phyloP scores from a whole-genome alignment of 2,797 vertebrate genomes.

The Clarias fuscus region DNA sequence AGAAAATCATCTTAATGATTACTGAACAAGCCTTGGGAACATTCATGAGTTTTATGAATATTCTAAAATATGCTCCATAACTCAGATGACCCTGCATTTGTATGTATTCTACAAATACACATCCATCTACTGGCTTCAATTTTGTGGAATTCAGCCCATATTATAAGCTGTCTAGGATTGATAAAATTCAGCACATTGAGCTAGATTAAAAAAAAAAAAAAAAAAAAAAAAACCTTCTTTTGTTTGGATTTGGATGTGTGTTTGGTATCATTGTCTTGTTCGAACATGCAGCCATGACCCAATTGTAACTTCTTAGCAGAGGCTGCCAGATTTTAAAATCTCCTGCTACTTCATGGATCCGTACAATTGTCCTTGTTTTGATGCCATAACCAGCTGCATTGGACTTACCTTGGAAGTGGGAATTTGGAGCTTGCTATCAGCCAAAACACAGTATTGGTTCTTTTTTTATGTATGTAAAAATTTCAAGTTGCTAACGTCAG shows the following conservation, averaged over 20 bases:
- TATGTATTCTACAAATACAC: not conserved
- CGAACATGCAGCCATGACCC: not conserved
- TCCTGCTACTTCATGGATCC: not conserved
- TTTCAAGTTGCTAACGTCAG: too few species aligned
- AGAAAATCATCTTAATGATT: not conserved
- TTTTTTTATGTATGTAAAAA: too few species aligned
- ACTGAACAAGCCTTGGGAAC: not conserved
- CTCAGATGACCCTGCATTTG: not conserved
- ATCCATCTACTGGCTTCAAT: not conserved
- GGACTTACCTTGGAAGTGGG: not conserved
- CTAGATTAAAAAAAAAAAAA: not conserved
- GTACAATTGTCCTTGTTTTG: not conserved
- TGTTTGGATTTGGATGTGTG: constrained; percentile 15
- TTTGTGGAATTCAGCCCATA: constrained; percentile 13
- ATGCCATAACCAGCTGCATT: not conserved
- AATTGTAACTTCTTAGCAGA: constrained; percentile 14
- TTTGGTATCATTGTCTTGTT: not conserved
- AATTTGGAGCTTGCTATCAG: not conserved
- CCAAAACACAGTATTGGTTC: too few species aligned
- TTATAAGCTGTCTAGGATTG: not conserved
- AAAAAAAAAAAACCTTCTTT: not conserved
- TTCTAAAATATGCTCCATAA: not conserved
- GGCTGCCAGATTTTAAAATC: not conserved
- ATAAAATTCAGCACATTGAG: constrained; percentile 3
- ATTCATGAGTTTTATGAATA: not conserved